phyloP scores from a whole-genome alignment of 2,113 vertebrate species.

The Ailurus styani region DNA sequence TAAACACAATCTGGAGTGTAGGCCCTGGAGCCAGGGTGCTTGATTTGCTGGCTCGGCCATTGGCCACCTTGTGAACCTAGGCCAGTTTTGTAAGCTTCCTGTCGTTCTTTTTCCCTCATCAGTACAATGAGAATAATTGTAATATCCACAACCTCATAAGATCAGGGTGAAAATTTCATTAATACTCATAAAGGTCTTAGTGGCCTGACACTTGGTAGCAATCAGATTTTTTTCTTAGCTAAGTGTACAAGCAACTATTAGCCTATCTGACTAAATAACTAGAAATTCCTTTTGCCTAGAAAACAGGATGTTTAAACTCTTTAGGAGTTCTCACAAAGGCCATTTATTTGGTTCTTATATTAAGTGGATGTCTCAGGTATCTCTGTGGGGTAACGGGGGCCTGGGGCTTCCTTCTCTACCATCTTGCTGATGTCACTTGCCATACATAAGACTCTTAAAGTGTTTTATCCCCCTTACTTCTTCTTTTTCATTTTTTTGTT shows the following conservation, averaged over 20 bases:
- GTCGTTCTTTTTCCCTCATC: not conserved
- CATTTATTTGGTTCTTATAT: not conserved
- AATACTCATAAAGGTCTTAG: constrained; percentile 1
- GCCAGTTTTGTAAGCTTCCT: not conserved
- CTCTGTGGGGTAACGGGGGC: not conserved
- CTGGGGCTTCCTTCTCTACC: not conserved
- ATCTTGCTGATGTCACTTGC: not conserved
- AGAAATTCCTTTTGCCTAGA: not conserved
- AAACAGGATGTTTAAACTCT: not conserved
- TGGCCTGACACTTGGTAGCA: not conserved
- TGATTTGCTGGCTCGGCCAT: not conserved
- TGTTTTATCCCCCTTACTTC: no score
- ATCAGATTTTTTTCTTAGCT: not conserved
- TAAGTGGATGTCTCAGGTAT: not conserved
- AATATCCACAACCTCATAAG: not conserved
- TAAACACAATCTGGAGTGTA: not conserved
- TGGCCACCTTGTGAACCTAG: not conserved
- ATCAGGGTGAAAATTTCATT: not conserved
- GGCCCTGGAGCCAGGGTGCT: not conserved
- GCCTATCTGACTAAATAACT: not conserved
- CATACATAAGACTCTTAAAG: not conserved
- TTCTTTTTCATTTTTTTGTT: not conserved
- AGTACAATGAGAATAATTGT: not conserved
- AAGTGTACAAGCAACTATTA: not conserved
- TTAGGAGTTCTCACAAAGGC: not conserved